Conservation (phyloP, 2,888 invertebrate genomes). For the Pollenia amentaria region DNA sequence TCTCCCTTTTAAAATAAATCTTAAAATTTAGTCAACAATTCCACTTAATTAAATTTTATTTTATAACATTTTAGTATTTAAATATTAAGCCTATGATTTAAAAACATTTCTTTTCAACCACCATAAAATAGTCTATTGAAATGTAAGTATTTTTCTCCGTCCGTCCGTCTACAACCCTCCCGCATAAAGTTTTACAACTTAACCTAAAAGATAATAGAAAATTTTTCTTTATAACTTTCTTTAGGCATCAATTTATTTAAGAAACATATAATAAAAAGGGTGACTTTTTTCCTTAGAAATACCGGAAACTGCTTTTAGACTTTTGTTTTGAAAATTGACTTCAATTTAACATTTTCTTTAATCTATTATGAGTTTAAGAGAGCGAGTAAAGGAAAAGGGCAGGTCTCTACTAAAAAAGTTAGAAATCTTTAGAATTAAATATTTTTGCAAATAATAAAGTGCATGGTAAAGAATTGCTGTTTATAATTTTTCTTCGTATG, state of each 20-base stretch:
- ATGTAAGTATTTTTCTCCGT: neutral
- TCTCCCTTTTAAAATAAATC: neutral
- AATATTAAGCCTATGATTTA: slow-evolving; percentile 15
- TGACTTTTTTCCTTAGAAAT: slow-evolving; percentile 14
- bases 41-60: neutral
- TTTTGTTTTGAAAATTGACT: slow-evolving; percentile 20
- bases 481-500: neutral
- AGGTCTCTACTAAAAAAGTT: slow-evolving; percentile 4
- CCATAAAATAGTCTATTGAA: neutral
- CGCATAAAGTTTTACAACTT: neutral
- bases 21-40: neutral
- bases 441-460: neutral
- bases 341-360: neutral
- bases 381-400: neutral
- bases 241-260: slow-evolving; percentile 38
- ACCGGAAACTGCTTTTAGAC: slow-evolving; percentile 13
- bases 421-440: slow-evolving; percentile 11
- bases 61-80: slow-evolving; percentile 31
- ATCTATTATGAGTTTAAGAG: too few relatives aligned
- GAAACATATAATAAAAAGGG: slow-evolving; percentile 26
- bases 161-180: neutral
- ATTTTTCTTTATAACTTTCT: slow-evolving; percentile 21
- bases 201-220: slow-evolving; percentile 24
- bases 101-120: neutral
- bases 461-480: neutral